Evolutionary conservation across 2,797 vertebrate genomes (phyloP).

Genomic region (Notolabrus celidotus): DNA sequence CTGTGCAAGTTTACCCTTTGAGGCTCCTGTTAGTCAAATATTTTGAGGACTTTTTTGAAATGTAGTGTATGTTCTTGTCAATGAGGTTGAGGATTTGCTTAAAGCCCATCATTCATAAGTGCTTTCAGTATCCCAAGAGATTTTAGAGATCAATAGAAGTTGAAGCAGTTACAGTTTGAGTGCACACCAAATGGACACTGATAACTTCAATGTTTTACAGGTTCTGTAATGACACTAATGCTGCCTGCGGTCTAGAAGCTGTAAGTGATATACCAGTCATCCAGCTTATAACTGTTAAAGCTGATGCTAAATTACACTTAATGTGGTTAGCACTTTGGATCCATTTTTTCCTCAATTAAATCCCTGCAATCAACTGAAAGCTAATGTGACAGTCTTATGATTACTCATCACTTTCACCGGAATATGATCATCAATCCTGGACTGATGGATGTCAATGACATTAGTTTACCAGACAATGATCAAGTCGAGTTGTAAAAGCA

Average conservation of each 20-base stretch:
- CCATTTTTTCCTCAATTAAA: constrained; percentile 31
- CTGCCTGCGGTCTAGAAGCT: constrained; percentile 55
- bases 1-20: neutral
- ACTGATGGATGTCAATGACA: neutral
- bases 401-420: constrained; percentile 26
- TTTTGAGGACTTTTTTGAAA: neutral
- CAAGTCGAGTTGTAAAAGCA: neutral
- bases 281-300: constrained; percentile 52
- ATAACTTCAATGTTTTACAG: constrained; percentile 58
- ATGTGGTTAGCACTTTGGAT: constrained; percentile 58
- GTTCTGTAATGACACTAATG: constrained; percentile 65
- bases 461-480: constrained; percentile 14
- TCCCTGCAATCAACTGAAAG: neutral
- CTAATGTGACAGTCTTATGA: neutral
- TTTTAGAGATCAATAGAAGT: constrained; percentile 42
- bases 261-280: constrained; percentile 47
- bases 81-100: constrained; percentile 21
- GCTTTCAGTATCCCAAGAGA: constrained; percentile 24
- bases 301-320: constrained; percentile 60
- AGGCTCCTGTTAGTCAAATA: neutral
- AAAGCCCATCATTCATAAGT: constrained; percentile 37
- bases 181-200: constrained; percentile 68
- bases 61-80: neutral
- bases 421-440: neutral
- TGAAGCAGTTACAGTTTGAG: constrained; percentile 65